Base-by-base conservation (phyloP, 1,140 invertebrate genomes). In the Caenorhabditis latens region DNA sequence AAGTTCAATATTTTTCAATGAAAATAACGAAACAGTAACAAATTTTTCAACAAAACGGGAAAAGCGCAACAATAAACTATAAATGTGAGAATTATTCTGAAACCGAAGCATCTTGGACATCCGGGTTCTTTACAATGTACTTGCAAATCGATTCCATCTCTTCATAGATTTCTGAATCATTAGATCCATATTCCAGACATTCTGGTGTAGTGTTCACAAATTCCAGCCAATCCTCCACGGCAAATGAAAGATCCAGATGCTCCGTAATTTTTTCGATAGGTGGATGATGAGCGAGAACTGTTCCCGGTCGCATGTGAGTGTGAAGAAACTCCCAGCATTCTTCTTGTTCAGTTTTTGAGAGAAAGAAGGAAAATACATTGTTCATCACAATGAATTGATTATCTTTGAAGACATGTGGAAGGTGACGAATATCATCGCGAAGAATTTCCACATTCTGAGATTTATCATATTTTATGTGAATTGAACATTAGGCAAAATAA, bases 101-200 rank as follows among this genome's bases (percentile, higher is more conserved):
- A 24, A 6, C 32, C 14, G 8, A 32, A 32, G 32, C 32, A 32
- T 63, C 24, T 9, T 67, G 11, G 19, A 14, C 63, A 40, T 40
- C 21, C 40, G 71, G n/a, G 53, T 79, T 40, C n/a, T 11, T n/a
- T 8, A 79, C 71, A 79, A 79, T 79, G n/a, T 79, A 79, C 40
- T 79, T 79, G 71, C 71, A 79, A 79, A 79, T 48, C n/a, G 71
- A 79, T 53, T 48, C 71, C 71, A 79, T 79, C 24, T 79, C 71
- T 19, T 79, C 71, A 24, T 24, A 79, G n/a, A 79, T 50, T 50
- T 79, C 71, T 46, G n/a, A 50, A 79, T 79, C 46, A 24, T 79
- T 14, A 7, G 19, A 8, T 32, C 46, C 71, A 24, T 79, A 79
- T 8, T 79, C 71, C 9, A 50, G 4, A 79, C 71, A 79, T 11